A percentile compares a stretch with the other conserved stretches of the same genome.
These are phyloP conservation scores for Phasia obesa DNA, from an alignment of 2,888 invertebrate genomes.

Conservation along the genomic window DNA sequence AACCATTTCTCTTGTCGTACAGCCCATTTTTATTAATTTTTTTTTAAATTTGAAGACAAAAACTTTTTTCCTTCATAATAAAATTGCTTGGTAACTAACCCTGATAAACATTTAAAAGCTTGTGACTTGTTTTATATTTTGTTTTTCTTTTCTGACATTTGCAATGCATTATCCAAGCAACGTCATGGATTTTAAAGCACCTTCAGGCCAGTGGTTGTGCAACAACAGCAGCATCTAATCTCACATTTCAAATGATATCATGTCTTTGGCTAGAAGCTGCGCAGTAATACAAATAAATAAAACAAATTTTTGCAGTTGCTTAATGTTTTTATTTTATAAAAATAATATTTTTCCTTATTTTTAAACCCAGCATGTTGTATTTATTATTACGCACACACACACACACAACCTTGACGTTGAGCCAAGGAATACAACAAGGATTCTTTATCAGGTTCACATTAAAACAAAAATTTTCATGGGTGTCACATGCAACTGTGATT, in stretches of 20 bases:
- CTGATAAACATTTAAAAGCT: slow-evolving; percentile 64
- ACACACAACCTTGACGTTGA: slow-evolving; percentile 67
- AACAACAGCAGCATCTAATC: slow-evolving; percentile 17
- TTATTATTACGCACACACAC: slow-evolving; percentile 28
- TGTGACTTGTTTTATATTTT: slow-evolving; percentile 39
- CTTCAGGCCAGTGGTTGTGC: slow-evolving; percentile 25
- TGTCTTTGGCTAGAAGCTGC: slow-evolving; percentile 50
- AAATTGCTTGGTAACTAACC: slow-evolving; percentile 66
- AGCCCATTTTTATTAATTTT: slow-evolving; percentile 29
- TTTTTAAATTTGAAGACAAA: slow-evolving; percentile 5
- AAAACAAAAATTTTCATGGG: slow-evolving; percentile 19
- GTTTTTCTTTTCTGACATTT: slow-evolving; percentile 17
- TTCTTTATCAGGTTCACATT: slow-evolving; percentile 19
- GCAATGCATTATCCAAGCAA: slow-evolving; percentile 30
- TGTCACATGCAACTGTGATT: slow-evolving; percentile 41
- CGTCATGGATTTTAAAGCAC: slow-evolving; percentile 15
- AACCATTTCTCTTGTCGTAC: slow-evolving; percentile 35
- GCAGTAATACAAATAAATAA: slow-evolving; percentile 59
- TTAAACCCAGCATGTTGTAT: slow-evolving; percentile 3
- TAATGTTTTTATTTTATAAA: slow-evolving; percentile 42
- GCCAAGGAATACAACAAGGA: slow-evolving; percentile 52
- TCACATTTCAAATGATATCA: slow-evolving; percentile 57
- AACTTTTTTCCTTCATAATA: neutral
- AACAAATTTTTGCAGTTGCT: slow-evolving; percentile 46
- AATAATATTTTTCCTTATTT: slow-evolving; percentile 19